A percentile compares a stretch with the other conserved stretches of the same genome.
phyloP scores from a whole-genome alignment of 2,888 invertebrate species.

The Tachina fera region DNA sequence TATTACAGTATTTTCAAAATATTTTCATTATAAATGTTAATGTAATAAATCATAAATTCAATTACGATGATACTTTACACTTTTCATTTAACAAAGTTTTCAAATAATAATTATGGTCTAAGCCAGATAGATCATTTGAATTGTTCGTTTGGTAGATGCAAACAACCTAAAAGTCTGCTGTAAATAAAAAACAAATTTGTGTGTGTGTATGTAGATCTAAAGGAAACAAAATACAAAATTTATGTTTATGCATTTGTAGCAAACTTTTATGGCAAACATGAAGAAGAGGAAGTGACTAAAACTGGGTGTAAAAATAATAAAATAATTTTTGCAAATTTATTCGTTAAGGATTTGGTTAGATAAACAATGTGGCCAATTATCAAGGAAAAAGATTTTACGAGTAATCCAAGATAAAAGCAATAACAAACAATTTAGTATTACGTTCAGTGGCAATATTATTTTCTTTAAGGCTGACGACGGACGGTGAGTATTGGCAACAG shows the following conservation, averaged over 20 bases:
- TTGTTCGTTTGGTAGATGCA: background rate
- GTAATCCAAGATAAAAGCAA: background rate
- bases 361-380: constrained; percentile 17
- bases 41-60: constrained; percentile 45
- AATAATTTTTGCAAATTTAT: constrained; percentile 14
- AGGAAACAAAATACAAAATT: constrained; percentile 46
- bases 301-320: constrained; percentile 16
- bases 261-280: constrained; percentile 16
- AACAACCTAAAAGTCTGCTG: constrained; percentile 7
- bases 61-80: constrained; percentile 5
- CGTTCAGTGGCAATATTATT: background rate
- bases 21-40: constrained; percentile 39
- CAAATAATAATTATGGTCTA: constrained; percentile 38
- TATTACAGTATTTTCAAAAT: constrained; percentile 27
- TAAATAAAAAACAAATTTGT: constrained; percentile 27
- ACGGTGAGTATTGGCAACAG: no score
- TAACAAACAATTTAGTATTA: constrained; percentile 1
- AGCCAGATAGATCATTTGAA: constrained; percentile 16
- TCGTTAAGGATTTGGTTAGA: background rate
- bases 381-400: background rate
- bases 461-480: background rate
- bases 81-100: constrained; percentile 19
- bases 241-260: constrained; percentile 29
- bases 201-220: constrained; percentile 21
- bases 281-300: background rate